Conservation (phyloP, 2,113 vertebrate genomes). For the Anhinga rufa region DNA sequence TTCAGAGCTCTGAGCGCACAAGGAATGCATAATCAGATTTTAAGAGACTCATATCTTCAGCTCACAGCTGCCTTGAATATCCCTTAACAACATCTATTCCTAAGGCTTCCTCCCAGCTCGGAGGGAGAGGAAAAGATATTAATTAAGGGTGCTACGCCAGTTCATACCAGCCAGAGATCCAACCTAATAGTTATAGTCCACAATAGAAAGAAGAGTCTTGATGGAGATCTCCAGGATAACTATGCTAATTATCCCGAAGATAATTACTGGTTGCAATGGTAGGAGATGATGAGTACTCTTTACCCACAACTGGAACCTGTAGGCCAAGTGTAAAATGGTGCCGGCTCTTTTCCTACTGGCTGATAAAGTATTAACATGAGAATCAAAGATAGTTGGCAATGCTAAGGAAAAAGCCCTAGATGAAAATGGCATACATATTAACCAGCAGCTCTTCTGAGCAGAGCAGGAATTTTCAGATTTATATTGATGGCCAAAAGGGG, state of each 20-base stretch:
- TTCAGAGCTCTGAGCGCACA: not conserved
- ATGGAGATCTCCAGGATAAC: constrained; percentile 1
- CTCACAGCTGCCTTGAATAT: constrained; percentile 9
- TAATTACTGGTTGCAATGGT: constrained; percentile 22
- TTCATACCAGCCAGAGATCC: not conserved
- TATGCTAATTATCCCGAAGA: not conserved
- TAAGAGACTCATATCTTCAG: not conserved
- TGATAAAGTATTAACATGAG: not conserved
- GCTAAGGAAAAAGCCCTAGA: not conserved
- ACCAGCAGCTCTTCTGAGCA: not conserved
- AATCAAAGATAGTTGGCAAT: not conserved
- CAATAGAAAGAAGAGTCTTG: constrained; percentile 25
- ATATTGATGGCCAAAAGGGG: not conserved
- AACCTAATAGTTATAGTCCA: not conserved
- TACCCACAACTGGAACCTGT: not conserved
- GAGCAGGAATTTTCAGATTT: not conserved
- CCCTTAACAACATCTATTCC: constrained; percentile 19
- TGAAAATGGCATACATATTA: not conserved
- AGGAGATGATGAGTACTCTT: not conserved
- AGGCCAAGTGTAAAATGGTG: not conserved
- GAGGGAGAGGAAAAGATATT: not conserved
- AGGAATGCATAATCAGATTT: constrained; percentile 4
- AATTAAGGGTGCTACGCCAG: constrained; percentile 11
- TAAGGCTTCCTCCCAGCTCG: not conserved
- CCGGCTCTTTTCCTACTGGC: not conserved